Evolutionary conservation across 2,888 invertebrate genomes (phyloP).

Genomic region (Heliconius charithonia): DNA sequence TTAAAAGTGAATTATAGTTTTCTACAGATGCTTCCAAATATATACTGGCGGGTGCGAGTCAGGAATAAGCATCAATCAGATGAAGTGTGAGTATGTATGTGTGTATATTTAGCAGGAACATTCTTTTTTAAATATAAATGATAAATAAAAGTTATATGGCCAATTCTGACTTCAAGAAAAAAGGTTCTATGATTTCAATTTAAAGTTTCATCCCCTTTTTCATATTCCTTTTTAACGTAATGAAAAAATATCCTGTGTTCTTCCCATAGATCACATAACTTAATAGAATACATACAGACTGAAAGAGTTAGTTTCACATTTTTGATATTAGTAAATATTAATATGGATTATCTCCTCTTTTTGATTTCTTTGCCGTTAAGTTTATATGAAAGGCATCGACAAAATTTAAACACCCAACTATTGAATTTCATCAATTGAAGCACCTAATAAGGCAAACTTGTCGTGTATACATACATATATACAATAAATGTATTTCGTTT

Average conservation of each 20-base stretch:
- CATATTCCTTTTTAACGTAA: background rate
- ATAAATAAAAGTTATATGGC: too few relatives aligned
- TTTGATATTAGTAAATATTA: too few relatives aligned
- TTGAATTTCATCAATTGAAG: background rate
- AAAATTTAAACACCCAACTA: background rate
- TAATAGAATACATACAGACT: too few relatives aligned
- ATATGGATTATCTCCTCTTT: too few relatives aligned
- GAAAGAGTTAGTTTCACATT: too few relatives aligned
- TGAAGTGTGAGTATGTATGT: background rate
- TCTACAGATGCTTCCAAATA: constrained; percentile 40
- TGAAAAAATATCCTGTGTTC: background rate
- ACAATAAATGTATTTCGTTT: background rate
- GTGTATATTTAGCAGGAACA: background rate
- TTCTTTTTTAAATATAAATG: too few relatives aligned
- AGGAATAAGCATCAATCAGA: background rate
- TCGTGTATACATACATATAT: background rate
- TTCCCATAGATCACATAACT: too few relatives aligned
- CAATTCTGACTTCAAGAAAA: too few relatives aligned
- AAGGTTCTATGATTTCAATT: too few relatives aligned
- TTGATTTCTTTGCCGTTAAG: too few relatives aligned
- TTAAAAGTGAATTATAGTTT: constrained; percentile 34
- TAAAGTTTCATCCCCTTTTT: too few relatives aligned
- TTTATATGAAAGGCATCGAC: too few relatives aligned
- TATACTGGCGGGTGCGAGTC: constrained; percentile 26
- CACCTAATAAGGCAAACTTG: background rate